phyloP scores from a whole-genome alignment of 2,113 vertebrate genomes.

The Polypterus bichir region DNA sequence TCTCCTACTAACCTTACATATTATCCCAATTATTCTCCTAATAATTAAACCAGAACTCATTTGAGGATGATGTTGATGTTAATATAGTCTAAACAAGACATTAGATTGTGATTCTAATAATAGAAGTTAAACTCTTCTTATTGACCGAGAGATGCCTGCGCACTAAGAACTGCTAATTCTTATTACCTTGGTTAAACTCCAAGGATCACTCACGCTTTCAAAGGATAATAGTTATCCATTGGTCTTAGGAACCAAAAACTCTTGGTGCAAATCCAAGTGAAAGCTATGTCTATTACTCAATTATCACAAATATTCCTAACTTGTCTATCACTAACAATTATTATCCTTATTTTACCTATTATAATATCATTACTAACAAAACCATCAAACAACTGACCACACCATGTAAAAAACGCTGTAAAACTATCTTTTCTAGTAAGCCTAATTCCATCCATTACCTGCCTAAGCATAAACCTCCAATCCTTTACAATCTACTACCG shows the following conservation, averaged over 20 bases:
- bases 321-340: not conserved
- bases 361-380: not conserved
- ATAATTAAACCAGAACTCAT: slow-evolving; percentile 16
- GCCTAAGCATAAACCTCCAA: slow-evolving; percentile 10
- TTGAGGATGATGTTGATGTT: slow-evolving; percentile 15
- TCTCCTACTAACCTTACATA: slow-evolving; percentile 11
- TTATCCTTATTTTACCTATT: accelerated
- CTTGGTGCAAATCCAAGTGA: slow-evolving; percentile 27
- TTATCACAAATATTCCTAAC: not conserved
- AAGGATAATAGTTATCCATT: slow-evolving; percentile 25
- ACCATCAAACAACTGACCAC: not conserved
- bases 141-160: slow-evolving; percentile 11
- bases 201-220: slow-evolving; percentile 13
- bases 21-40: not conserved
- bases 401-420: slow-evolving; percentile 5
- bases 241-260: slow-evolving; percentile 28
- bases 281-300: slow-evolving; percentile 9
- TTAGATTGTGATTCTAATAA: slow-evolving; percentile 25
- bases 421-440: slow-evolving; percentile 5
- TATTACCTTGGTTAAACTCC: slow-evolving; percentile 11
- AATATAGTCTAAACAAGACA: slow-evolving; percentile 26
- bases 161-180: slow-evolving; percentile 16
- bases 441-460: slow-evolving; percentile 1
- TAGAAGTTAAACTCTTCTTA: slow-evolving; percentile 16
- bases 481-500: not conserved